Base-by-base conservation (phyloP, 2,888 invertebrate species). In the Margaritifera margaritifera region DNA sequence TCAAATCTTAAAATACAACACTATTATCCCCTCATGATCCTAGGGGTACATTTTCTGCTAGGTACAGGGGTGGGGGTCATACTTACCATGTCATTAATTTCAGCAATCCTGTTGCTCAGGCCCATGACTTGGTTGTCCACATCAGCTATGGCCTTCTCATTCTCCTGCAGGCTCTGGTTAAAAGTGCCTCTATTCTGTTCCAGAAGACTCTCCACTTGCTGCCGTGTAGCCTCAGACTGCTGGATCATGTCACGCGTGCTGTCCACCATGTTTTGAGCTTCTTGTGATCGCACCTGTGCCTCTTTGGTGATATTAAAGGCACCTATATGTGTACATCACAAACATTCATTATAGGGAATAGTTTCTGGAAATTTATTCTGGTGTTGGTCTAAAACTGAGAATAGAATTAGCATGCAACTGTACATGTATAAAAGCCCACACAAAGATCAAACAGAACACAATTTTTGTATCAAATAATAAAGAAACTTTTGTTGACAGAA, bases 261-360 rank as follows among this genome's bases (percentile, higher is more conserved):
- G 64, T 86, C 84, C 6, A 91, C 90, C 65, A 85, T 82, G 24
- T 74, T 67, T 78, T 93, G 92, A 0, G 93, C 92, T 22, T 90
- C 90, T 60, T 90, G 88, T 0, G 93, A 93, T 59, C 92, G 91
- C 54, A 91, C 89, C 65, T 92, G 92, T 76, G 93, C 93, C 79
- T 96, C 95, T 53, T 94, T 93, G 0, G 98, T 98, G 58, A 98
- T 92, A 87, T 96, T 97, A 65, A 98, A 92, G 2, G 99, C 99
- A 75, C 93, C 93, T 92, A 81, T 54, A 31, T 6, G 31, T 15
- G 27, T 54, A 24, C n/a, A 42, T 2, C 18, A 11, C 51, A 2
- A 31, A 22, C 57, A 27, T 20, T 31, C 11, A 20, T 19, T n/a
- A 20, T 20, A n/a, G 0, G 31, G 18, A 31, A 20, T 5, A 20